Percentiles rank a stretch among this genome's conserved stretches.
phyloP scores from a whole-genome alignment of 2,888 invertebrate genomes.

The Phalera bucephala region DNA sequence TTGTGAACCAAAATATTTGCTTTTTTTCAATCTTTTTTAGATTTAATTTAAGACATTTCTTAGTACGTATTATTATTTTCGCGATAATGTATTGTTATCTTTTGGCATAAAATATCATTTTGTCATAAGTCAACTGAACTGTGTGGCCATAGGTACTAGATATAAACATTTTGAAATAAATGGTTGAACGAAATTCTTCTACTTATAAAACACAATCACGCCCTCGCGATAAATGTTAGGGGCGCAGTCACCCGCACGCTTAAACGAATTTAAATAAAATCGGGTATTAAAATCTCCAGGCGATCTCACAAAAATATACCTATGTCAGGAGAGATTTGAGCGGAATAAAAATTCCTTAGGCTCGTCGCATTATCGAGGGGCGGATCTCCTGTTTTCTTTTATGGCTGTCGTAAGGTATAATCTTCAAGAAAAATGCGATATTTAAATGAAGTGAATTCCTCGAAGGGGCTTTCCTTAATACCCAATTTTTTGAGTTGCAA shows the following conservation, averaged over 20 bases:
- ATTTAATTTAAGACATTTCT: too few species aligned
- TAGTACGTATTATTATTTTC: too few species aligned
- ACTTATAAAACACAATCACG: conserved; percentile 78
- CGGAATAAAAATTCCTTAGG: conserved; percentile 80
- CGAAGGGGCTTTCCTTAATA: conserved; percentile 68
- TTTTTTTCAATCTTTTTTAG: too few species aligned
- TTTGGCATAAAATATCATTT: too few species aligned
- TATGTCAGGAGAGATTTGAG: conserved; percentile 82
- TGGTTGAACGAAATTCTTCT: conserved; percentile 38
- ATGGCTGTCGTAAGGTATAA: conserved; percentile 83
- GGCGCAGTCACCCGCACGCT: conserved; percentile 70
- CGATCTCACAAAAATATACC: conserved; percentile 80
- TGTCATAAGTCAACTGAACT: too few species aligned
- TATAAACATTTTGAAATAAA: conserved; percentile 20
- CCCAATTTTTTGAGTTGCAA: conserved; percentile 67
- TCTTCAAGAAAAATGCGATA: conserved; percentile 83
- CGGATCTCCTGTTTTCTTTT: conserved; percentile 80
- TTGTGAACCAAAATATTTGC: too few species aligned
- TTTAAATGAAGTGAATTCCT: conserved; percentile 82
- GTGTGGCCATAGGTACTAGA: too few species aligned
- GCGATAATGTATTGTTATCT: too few species aligned
- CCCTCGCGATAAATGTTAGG: conserved; percentile 74
- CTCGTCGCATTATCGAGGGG: conserved; percentile 80
- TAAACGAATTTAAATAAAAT: conserved; percentile 82
- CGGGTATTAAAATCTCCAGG: conserved; percentile 79